A percentile compares a stretch with the other conserved stretches of the same genome.
Evolutionary conservation across 2,797 vertebrate genomes (phyloP).

Genomic region (Pseudotriccus pelzelni): DNA sequence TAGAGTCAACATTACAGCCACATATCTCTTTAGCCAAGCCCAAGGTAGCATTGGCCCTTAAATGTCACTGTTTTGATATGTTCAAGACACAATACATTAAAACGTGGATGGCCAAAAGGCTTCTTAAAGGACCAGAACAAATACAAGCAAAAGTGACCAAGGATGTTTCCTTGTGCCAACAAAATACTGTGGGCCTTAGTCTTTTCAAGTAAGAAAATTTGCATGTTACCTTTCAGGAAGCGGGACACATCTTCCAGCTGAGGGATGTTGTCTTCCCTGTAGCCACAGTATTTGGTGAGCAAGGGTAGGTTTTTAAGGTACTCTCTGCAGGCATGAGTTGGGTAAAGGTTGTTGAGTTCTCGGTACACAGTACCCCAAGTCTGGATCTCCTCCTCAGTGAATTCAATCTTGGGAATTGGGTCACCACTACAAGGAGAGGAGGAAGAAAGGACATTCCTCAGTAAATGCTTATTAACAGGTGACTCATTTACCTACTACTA

Average conservation of each 20-base stretch:
- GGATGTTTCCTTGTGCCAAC: neutral
- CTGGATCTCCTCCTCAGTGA: constrained; percentile 94
- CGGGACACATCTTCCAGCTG: constrained; percentile 95
- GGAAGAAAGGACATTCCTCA: neutral
- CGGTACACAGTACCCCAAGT: constrained; percentile 95
- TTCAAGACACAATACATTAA: neutral
- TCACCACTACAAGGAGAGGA: constrained; percentile 81
- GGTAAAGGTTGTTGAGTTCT: constrained; percentile 95
- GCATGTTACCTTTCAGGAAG: constrained; percentile 87
- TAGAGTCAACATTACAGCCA: neutral
- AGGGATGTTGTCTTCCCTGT: constrained; percentile 94
- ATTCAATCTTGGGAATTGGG: constrained; percentile 91
- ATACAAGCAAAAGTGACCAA: neutral
- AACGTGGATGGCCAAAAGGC: neutral
- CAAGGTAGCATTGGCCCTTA: neutral
- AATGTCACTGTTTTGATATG: neutral
- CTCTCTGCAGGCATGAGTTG: constrained; percentile 93
- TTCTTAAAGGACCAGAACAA: neutral
- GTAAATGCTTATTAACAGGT: neutral
- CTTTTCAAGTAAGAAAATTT: neutral
- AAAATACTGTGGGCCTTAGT: neutral
- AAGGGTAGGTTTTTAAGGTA: constrained; percentile 96
- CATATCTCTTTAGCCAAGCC: neutral
- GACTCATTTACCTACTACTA: neutral
- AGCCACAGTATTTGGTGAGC: constrained; percentile 91